phyloP scores from a whole-genome alignment of 2,797 vertebrate genomes.

The Gymnothorax reevesii region DNA sequence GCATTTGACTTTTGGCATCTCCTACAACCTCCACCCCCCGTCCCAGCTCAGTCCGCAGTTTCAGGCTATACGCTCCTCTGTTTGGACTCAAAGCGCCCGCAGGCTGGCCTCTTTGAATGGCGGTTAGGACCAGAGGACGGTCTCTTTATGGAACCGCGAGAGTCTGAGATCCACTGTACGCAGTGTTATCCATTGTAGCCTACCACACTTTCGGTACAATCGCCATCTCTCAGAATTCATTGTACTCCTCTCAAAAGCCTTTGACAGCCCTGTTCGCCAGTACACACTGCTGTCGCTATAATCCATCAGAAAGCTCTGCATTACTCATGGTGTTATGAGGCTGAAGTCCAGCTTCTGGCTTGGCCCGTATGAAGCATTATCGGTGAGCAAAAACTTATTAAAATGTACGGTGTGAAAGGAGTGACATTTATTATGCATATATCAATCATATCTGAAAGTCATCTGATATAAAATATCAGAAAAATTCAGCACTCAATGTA shows the following conservation, averaged over 20 bases:
- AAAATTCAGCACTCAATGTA: not conserved
- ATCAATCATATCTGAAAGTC: not conserved
- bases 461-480: not conserved
- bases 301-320: not conserved
- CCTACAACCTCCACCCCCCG: not conserved
- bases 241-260: not conserved
- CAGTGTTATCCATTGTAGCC: constrained; percentile 27
- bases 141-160: not conserved
- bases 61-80: not conserved
- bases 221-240: not conserved
- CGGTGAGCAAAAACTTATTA: not conserved
- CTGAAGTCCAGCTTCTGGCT: constrained; percentile 11
- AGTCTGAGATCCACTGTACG: not conserved
- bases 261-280: not conserved
- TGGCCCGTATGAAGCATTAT: not conserved
- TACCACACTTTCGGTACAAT: not conserved
- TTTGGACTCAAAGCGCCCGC: constrained; percentile 4
- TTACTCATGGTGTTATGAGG: not conserved
- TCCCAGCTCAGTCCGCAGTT: no score
- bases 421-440: constrained; percentile 6
- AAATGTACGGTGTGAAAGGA: not conserved
- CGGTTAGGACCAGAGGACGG: constrained; percentile 8
- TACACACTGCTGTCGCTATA: not conserved
- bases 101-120: constrained; percentile 1
- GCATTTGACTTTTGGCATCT: not conserved